Evolutionary conservation across 1,140 invertebrate genomes (phyloP).

Genomic region (Cydia pomonella): DNA sequence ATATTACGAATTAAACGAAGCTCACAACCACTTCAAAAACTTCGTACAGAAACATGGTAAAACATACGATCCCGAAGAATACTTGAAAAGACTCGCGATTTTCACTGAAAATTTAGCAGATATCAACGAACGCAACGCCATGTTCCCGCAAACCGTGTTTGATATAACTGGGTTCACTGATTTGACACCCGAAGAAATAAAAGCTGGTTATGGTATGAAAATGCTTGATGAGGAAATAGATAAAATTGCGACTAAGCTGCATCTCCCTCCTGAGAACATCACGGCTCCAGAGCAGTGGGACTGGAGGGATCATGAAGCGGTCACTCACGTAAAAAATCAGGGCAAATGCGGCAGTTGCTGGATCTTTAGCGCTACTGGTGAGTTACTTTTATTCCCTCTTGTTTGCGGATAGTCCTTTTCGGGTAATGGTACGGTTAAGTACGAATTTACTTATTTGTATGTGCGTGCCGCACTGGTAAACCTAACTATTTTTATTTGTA

Average conservation of each 20-base stretch:
- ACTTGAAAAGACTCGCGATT: not conserved
- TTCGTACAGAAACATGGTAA: not conserved
- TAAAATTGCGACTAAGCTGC: not conserved
- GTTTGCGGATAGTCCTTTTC: no score
- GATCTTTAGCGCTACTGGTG: slow-evolving; percentile 19
- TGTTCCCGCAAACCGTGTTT: not conserved
- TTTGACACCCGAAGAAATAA: not conserved
- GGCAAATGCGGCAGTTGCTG: not conserved
- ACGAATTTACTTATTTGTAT: no score
- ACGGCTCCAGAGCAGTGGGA: not conserved
- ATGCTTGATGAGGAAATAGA: not conserved
- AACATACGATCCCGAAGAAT: not conserved
- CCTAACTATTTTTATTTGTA: no score
- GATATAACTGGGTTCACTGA: not conserved
- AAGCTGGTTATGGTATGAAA: not conserved
- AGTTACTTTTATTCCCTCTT: no score
- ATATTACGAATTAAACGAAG: not conserved
- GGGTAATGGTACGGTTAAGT: no score
- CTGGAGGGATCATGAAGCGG: not conserved
- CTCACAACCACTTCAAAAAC: not conserved
- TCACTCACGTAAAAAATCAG: slow-evolving; percentile 12
- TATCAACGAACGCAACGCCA: not conserved
- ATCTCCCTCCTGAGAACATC: not conserved
- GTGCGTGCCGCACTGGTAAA: no score
- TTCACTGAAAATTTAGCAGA: slow-evolving; percentile 5